Base-by-base conservation (phyloP, 2,888 invertebrate genomes). In the Criorhina ranunculi region DNA sequence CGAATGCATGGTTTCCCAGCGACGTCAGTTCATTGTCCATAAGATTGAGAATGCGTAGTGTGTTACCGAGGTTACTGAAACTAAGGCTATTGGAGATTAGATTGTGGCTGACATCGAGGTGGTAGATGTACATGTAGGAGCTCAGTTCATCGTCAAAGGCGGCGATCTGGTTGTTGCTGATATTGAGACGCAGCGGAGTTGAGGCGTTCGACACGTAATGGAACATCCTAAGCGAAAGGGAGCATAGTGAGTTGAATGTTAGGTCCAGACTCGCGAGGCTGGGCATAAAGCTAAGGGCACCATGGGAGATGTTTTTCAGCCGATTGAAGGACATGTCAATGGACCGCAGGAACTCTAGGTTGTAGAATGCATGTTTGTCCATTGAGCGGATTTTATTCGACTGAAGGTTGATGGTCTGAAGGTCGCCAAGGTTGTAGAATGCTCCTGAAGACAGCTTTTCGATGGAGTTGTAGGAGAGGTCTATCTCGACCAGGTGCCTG, bases 311-410 rank as follows among this genome's bases (percentile, higher is more conserved):
- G 87, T 94, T 94, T 86, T 93, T 93, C 88, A 98, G 94, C 88
- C 95, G 93, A 92, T 98, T 98, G 89, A 96, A 95, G 66, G 96
- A 95, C 88, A 98, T 93, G 90, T 97, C 96, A 88, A 98, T 93
- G 89, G 96, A 96, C 88, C 95, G 94, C 87, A 98, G 93, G 90
- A 95, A 95, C 37, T 95, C 95, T 90, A 98, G 93, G 91, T 96
- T 95, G 88, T 93, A 93, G 90, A 98, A 97, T 85, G 96, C 94
- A 89, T 94, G 93, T 87, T 94, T 94, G 88, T 95, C 94, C 86
- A 97, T 93, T 87, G 93, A 93, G 89, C 93, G 93, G 88, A 98
- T 95, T 89, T 95, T 94, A 91, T 98, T 97, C 67, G 95, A 95
- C 86, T 95, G 95, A 88, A 98, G 92, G 90, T 96, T 95, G 86